Evolutionary conservation across 2,797 vertebrate species (phyloP).

Genomic region (Limnodromus scolopaceus): DNA sequence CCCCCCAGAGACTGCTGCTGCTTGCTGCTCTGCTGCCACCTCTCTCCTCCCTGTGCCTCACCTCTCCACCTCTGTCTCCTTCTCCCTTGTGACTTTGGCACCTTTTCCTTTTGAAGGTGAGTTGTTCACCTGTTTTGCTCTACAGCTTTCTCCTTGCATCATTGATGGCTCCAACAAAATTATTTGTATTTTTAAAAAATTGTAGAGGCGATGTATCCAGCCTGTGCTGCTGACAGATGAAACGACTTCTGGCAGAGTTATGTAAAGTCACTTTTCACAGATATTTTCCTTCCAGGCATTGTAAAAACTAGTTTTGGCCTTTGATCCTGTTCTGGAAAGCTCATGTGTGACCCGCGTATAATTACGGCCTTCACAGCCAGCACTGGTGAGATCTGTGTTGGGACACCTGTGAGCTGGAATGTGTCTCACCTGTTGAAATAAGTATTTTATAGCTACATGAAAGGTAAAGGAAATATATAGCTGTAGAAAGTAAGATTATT

Average conservation of each 20-base stretch:
- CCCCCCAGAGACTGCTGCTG: neutral
- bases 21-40: neutral
- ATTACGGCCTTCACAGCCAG: neutral
- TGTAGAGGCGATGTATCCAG: neutral
- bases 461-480: neutral
- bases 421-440: neutral
- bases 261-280: neutral
- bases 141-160: neutral
- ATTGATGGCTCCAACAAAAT: neutral
- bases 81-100: neutral
- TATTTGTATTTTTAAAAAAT: neutral
- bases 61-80: neutral
- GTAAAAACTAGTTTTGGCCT: neutral
- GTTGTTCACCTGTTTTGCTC: neutral
- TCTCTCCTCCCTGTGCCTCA: neutral
- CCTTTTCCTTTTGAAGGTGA: neutral
- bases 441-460: neutral
- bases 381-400: neutral
- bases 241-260: neutral
- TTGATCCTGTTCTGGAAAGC: neutral
- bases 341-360: accelerated
- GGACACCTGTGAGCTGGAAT: neutral
- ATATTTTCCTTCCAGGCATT: neutral
- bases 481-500: neutral
- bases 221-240: neutral